Base-by-base conservation (phyloP, 2,113 vertebrate species). In the Electrona antarctica region DNA sequence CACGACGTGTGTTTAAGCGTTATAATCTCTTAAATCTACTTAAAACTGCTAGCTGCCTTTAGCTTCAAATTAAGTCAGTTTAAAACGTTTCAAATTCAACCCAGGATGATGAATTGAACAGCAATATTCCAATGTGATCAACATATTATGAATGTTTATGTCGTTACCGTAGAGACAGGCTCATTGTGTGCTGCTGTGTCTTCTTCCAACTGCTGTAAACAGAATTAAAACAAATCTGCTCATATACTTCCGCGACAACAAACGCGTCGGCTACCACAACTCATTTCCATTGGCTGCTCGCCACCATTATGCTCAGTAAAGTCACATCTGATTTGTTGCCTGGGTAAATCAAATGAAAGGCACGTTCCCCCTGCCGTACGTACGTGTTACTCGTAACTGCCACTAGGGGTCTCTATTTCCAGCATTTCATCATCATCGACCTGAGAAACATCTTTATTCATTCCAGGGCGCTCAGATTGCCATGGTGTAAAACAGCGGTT, bases 111-210 rank as follows among this genome's bases (percentile, higher is more conserved):
- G 11, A 11, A 33, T 21, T 10, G 7, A 60, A 60, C 10, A 60
- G 13, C 8, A 3, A 6, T 12, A 33, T 2, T 10, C 8, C 15
- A 3, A 6, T 8, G 14, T 49, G 28, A 12, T 12, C 10, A 14
- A 51, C 7, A 59, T 60, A 48, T 4, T 9, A 65, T 12, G n/a
- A 49, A 8, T 33, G 5, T 11, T 10, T 48, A 33, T 7, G 9
- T 52, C 0, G 46, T 83, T 88, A 93, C 92, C 92, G 82, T 4
- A 91, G 15, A 57, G 89, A 77, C 29, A 92, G 29, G 52, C 91
- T 92, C 92, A 93, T 93, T 15, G 5, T 56, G 41, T 0, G 7
- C 11, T 12, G 49, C 0, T 14, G 2, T 1, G 0, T 0, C 6
- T 11, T 29, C 9, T 62, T 0, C 21, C 21, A 41, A 41, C 33